Evolutionary conservation across 2,797 vertebrate species (phyloP), one percentile per base, ranked within the genome.

Genomic region (Cossypha heuglini): DNA sequence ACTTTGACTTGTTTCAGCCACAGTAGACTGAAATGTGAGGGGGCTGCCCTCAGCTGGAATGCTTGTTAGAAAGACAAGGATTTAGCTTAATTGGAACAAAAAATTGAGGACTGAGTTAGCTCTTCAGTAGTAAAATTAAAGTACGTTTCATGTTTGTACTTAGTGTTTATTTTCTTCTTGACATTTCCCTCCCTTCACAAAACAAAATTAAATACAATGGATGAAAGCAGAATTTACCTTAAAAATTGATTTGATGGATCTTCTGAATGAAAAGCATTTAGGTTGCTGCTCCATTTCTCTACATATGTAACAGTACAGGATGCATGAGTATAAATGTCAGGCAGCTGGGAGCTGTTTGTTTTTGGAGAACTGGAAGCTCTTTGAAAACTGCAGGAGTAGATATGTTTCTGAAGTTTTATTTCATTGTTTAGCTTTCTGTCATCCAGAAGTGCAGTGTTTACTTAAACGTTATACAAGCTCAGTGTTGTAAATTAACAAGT

Each of bases 381-480:
- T 96, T 96, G 95, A 95, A 96, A 94, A 73, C 93, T 96, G 46
- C 91, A 95, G 81, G 93, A 96, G 90, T 89, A 91, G 90, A 94
- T 92, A 94, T 89, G 85, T 97, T 96, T 97, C 95, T 91, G 92
- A 91, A 92, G 75, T 96, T 96, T 96, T 93, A 96, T 88, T 94
- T 97, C 92, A 93, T 91, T 96, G 78, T 95, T 97, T 96, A 93
- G 93, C 57, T 96, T 81, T 94, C 81, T 92, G 76, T 96, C 75
- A 92, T 95, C 96, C 92, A 95, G 90, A 97, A 95, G 86, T 94
- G 74, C 75, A 91, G 86, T 96, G 88, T 97, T 96, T 96, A 94
- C 88, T 97, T 96, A 97, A 93, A 95, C 0, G 63, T 95, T 96
- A 96, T 96, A 94, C 77, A 96, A 96, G 76, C 88, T 97, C 85